Evolutionary conservation across 2,888 invertebrate genomes (phyloP), one percentile per base, ranked within the genome.

Genomic region (Rhimphoctona megacephalus): DNA sequence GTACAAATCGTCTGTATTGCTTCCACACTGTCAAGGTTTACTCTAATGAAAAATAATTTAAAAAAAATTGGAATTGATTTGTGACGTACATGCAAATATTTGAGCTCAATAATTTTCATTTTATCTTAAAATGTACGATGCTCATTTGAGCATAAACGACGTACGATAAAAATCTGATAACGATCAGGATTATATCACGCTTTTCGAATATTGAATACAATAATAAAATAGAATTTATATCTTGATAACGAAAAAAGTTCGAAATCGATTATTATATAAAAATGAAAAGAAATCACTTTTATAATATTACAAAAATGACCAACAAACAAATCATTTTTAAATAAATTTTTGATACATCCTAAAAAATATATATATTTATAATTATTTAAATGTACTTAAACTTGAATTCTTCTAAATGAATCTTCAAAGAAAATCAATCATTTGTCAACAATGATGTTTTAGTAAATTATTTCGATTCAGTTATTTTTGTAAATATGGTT

Each of bases 91-190:
- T 8, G 46, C 19, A 49, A 70, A 30, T 70, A 17, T 39, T 67
- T 36, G 33, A n/a, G 66, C 33, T 66, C 36, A 11, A 39, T n/a
- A 39, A 39, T 36, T 67, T 39, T 39, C 9, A 39, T n/a, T n/a
- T 67, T 22, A 39, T 67, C 67, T 39, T 39, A 3, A 19, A 67
- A 67, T 39, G 9, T 61, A 25, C 61, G 30, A 39, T n/a, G 25
- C 66, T 9, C 36, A 14, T 66, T n/a, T 3, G 33, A 39, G 9
- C 67, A 19, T 22, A 11, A 67, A 67, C n/a, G n/a, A 39, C 9
- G n/a, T 5, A 11, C 11, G 72, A 72, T 72, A 72, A 74, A 43
- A 43, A 39, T 33, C 8, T 36, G 57, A 61, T 57, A 74, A 61
- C 5, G 36, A 46, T 61, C 74, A 74, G 39, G 17, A 74, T 25